Conservation (phyloP, 2,797 vertebrate genomes). For the Nannoperca australis region DNA sequence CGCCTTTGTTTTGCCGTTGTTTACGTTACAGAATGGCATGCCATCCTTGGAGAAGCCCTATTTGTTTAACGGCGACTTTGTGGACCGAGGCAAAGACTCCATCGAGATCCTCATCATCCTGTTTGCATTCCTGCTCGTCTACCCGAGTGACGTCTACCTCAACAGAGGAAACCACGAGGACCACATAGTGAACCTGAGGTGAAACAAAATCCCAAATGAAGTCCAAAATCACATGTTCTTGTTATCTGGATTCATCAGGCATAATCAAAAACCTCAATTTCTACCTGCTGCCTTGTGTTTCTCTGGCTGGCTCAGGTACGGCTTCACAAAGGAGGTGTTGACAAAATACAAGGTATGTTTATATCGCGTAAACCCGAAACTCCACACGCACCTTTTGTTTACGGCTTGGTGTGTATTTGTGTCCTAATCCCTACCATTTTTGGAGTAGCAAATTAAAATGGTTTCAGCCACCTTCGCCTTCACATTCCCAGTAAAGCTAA, state of each 20-base stretch:
- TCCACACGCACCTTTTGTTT: neutral
- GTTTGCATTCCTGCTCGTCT: conserved; percentile 92
- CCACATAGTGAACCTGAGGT: conserved; percentile 95
- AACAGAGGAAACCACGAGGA: conserved; percentile 98
- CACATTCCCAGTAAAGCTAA: conserved; percentile 19
- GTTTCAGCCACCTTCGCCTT: neutral
- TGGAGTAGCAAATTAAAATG: conserved; percentile 32
- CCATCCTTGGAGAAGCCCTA: conserved; percentile 93
- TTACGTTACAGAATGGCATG: conserved; percentile 90
- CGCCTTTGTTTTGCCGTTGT: neutral
- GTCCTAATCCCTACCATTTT: conserved; percentile 14
- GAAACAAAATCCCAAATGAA: neutral
- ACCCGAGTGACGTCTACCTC: conserved; percentile 92
- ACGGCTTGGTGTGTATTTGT: conserved; percentile 6
- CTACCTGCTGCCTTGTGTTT: conserved; percentile 21
- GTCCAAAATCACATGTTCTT: neutral
- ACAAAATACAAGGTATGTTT: conserved; percentile 92
- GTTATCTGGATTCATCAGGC: neutral
- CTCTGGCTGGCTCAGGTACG: conserved; percentile 87
- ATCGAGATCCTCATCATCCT: conserved; percentile 94
- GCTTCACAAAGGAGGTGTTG: conserved; percentile 95
- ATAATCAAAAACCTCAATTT: neutral
- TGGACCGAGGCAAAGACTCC: conserved; percentile 94
- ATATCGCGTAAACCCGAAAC: neutral
- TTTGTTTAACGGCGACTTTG: conserved; percentile 95